Base-by-base conservation (phyloP, 92 coral and sea anemone species). In the Porites rus region DNA sequence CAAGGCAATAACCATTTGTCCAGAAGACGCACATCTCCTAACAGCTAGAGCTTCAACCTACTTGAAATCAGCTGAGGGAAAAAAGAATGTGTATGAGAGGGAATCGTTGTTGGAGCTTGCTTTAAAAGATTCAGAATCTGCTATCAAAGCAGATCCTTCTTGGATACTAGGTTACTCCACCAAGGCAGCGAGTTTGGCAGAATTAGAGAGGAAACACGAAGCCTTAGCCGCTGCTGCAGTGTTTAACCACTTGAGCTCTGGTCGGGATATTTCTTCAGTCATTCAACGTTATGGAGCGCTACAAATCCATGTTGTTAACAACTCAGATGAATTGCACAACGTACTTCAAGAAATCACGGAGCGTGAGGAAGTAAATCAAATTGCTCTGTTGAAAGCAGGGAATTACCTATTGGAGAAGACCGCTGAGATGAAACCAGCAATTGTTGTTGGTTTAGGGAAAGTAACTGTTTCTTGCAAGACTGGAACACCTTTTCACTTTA, bases 221-320 rank as follows among this genome's bases (percentile, higher is more conserved):
- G 50, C 78, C 5, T n/a, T 74, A 1, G 78, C 61, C 24, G 50
- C 78, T 10, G 78, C 78, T n/a, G 78, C 78, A 21, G 51, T 74
- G 50, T 74, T 74, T 53, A 74, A 74, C 14, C 78, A 74, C 78
- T 19, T 74, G 65, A 74, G 78, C 10, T 54, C 10, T 5, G 78
- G 78, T 74, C 78, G 78, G 65, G 78, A 74, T 38, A 1, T 51
- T 31, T 17, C 78, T 1, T 62, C 2, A 52, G 77, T 74, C 13
- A 7, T 61, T 51, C 38, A 18, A 13, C 63, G 38, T 61, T 74
- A 74, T 52, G 77, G 77, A 2, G 63, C 7, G 19, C 2, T 74
- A 0, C 77, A 74, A 51, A 14, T 51, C 43, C 77, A 18, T 7
- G 77, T 11, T 52, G 61, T 74, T 51, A 17, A 52, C 7, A 74